Evolutionary conservation across 1,140 invertebrate species (phyloP), one percentile per base, ranked within the genome.

Genomic region (Drosophila ogumai): DNA sequence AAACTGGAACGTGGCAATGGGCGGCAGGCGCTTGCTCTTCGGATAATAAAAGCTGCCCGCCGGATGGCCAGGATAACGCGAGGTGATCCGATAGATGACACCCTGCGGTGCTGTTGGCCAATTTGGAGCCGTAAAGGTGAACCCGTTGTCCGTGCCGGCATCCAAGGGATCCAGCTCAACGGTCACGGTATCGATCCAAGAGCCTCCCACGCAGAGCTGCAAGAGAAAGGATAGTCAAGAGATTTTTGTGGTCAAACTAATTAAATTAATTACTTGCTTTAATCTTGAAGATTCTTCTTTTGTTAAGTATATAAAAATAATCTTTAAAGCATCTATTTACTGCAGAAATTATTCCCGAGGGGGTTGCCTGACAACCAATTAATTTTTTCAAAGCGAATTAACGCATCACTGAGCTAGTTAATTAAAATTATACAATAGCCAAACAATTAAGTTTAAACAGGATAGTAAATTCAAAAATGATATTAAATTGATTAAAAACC

Each of bases 101-200:
- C 97, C 97, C 92, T 96, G 96, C 1, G 98, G 98, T 61, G 96
- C 95, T 3, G 98, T 98, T 43, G 96, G 96, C 95, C 97, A 98
- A 93, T 99, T 98, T 34, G 97, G 97, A 32, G 98, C 98, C 67
- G 98, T 99, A 93, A 99, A 99, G 56, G 98, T 98, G 92, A 98
- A 97, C 1, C 99, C 98, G 93, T 98, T 98, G 94, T 99, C 98
- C 32, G 98, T 99, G 46, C 99, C 99, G 25, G 98, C 98, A 93
- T 99, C 99, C 86, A 98, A 94, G 19, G 98, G 98, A 93, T 97
- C 97, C 87, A 98, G 95, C 94, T 99, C 97, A 55, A 99, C 96
- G 31, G 96, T 97, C 55, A 98, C 96, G 49, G 96, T 96, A 91
- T 99, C 97, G 41, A 98, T 94, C 98, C 99, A 99, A 73, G 97